Evolutionary conservation across 1,140 invertebrate species (phyloP).

Genomic region (Subanguina moxae): DNA sequence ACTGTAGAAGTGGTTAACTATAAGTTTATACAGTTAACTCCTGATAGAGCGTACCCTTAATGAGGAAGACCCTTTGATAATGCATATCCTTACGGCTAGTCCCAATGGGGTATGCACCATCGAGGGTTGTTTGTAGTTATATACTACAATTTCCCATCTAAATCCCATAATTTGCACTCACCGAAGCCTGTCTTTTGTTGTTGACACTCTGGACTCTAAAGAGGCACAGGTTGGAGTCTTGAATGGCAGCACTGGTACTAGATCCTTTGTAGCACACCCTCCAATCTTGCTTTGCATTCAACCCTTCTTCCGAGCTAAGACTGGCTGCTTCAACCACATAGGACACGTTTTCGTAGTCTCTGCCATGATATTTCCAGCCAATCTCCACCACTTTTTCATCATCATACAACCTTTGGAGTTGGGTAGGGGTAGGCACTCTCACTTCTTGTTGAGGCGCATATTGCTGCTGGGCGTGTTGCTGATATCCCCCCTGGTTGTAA

Average conservation of each 20-base stretch:
- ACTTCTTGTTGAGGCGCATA: conserved; percentile 16
- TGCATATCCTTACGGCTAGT: too few relatives aligned
- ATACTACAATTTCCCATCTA: too few relatives aligned
- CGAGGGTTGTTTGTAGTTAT: too few relatives aligned
- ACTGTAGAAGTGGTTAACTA: too few relatives aligned
- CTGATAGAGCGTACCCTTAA: too few relatives aligned
- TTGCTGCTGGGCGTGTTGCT: conserved; percentile 2
- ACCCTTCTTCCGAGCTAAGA: conserved; percentile 2
- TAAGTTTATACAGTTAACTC: too few relatives aligned
- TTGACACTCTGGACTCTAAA: conserved; percentile 48
- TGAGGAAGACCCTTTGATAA: not conserved
- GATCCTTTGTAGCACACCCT: conserved; percentile 41
- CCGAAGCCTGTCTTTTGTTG: not conserved
- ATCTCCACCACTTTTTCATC: conserved; percentile 30
- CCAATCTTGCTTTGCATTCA: conserved; percentile 23
- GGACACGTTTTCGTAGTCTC: conserved; percentile 23
- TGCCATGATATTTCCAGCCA: conserved; percentile 19
- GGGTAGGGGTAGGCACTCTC: conserved; percentile 6
- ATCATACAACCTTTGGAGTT: conserved; percentile 18
- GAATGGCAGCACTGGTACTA: conserved; percentile 11
- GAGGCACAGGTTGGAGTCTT: conserved; percentile 25
- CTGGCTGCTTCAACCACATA: conserved; percentile 26
- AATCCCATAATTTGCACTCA: conserved; percentile 9
- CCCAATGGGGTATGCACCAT: too few relatives aligned
- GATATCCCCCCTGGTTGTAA: conserved; percentile 1